Conservation (phyloP, 2,113 vertebrate genomes). For the Ramphastos sulfuratus region DNA sequence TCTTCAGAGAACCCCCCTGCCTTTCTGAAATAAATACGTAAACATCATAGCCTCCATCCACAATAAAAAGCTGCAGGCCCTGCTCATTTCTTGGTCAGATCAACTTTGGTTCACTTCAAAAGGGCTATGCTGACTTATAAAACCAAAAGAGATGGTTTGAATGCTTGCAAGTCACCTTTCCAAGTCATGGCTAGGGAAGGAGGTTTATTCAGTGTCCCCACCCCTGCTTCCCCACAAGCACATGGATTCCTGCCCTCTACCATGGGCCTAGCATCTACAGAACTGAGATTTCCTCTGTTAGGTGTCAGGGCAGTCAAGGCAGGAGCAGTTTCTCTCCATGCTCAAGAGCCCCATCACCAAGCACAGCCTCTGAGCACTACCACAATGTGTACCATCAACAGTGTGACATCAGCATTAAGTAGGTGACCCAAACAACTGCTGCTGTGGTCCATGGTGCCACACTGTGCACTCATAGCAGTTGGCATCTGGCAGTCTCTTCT, state of each 20-base stretch:
- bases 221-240: neutral
- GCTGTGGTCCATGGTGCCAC: neutral
- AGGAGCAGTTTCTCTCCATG: neutral
- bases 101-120: neutral
- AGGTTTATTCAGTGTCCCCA: neutral
- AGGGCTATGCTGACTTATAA: neutral
- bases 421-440: neutral
- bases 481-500: neutral
- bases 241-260: neutral
- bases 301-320: neutral
- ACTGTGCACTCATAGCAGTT: rapidly evolving
- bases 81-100: neutral
- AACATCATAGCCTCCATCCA: neutral
- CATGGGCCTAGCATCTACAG: neutral
- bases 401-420: neutral
- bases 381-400: neutral
- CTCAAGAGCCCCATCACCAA: neutral
- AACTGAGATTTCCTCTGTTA: neutral
- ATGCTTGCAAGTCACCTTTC: neutral
- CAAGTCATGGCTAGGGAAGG: neutral
- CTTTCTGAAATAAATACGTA: neutral
- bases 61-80: neutral
- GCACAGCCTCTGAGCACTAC: neutral
- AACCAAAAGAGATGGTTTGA: neutral
- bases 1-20: neutral